These are phyloP conservation scores for Sebastiscus tertius DNA, from an alignment of 2,797 vertebrate genomes.

Conservation along the genomic window DNA sequence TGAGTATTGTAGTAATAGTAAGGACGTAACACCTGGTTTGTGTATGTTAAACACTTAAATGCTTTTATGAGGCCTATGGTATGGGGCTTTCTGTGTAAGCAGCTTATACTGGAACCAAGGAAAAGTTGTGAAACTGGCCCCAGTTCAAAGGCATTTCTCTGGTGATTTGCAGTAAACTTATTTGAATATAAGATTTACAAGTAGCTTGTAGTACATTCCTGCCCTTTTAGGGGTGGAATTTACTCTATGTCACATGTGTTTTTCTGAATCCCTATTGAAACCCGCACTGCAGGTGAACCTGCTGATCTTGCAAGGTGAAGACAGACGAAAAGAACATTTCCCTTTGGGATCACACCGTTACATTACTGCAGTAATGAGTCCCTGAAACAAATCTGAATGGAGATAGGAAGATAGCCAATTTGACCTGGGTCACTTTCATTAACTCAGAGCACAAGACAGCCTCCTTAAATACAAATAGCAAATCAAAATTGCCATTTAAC, in stretches of 20 bases:
- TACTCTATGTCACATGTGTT: not conserved
- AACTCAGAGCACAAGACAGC: constrained; percentile 8
- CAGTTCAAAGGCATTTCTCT: constrained; percentile 23
- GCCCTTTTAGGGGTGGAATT: not conserved
- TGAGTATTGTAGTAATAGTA: constrained; percentile 10
- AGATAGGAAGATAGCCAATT: constrained; percentile 27
- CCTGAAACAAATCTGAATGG: constrained; percentile 22
- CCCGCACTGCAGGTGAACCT: not conserved
- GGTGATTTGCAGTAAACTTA: constrained; percentile 24
- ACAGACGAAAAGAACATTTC: constrained; percentile 4
- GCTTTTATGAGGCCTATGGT: constrained; percentile 6
- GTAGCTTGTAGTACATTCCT: not conserved
- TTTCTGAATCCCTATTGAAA: not conserved
- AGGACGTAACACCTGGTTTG: constrained; percentile 15
- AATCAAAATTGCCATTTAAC: constrained; percentile 31
- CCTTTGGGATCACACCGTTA: constrained; percentile 10
- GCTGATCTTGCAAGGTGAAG: not conserved
- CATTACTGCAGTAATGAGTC: constrained; percentile 24
- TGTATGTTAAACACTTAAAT: not conserved
- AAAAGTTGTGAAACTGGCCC: constrained; percentile 21
- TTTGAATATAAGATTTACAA: constrained; percentile 13
- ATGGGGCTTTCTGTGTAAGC: constrained; percentile 20
- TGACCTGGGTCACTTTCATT: constrained; percentile 45
- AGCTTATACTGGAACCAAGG: constrained; percentile 25
- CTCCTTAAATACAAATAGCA: not conserved